Evolutionary conservation across 2,888 invertebrate species (phyloP).

Genomic region (Rhyacophila evoluta): DNA sequence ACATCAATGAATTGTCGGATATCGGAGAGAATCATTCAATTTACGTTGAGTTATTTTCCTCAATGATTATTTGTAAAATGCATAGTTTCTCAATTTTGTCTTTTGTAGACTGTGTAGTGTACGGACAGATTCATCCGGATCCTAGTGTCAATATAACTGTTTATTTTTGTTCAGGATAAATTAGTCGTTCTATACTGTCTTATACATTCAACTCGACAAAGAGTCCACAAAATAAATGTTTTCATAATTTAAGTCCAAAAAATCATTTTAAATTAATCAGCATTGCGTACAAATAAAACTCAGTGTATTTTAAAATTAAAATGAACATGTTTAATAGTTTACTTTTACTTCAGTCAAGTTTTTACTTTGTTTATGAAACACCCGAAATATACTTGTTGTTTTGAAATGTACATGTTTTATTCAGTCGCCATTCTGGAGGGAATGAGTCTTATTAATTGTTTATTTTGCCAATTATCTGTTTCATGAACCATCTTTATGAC

Average conservation of each 20-base stretch:
- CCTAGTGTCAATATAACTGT: too few species aligned
- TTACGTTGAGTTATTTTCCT: not conserved
- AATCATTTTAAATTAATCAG: too few species aligned
- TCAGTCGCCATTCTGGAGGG: conserved; percentile 12
- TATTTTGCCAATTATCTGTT: not conserved
- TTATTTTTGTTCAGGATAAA: too few species aligned
- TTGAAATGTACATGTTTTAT: conserved; percentile 4
- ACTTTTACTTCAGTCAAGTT: too few species aligned
- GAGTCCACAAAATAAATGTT: too few species aligned
- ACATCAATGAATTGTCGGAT: not conserved
- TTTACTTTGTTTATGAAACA: not conserved
- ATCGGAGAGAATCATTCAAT: not conserved
- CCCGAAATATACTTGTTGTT: not conserved
- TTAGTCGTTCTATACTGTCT: too few species aligned
- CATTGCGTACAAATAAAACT: not conserved
- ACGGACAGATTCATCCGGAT: too few species aligned
- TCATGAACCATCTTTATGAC: not conserved
- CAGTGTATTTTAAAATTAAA: not conserved
- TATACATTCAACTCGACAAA: too few species aligned
- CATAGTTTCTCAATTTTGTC: too few species aligned
- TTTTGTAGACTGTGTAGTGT: too few species aligned
- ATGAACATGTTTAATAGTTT: not conserved
- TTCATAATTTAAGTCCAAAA: too few species aligned
- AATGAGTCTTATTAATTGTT: not conserved
- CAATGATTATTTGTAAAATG: too few species aligned